Evolutionary conservation across 1,140 invertebrate genomes (phyloP), one percentile per base, ranked within the genome.

Genomic region (Drosophila parabipectinata): DNA sequence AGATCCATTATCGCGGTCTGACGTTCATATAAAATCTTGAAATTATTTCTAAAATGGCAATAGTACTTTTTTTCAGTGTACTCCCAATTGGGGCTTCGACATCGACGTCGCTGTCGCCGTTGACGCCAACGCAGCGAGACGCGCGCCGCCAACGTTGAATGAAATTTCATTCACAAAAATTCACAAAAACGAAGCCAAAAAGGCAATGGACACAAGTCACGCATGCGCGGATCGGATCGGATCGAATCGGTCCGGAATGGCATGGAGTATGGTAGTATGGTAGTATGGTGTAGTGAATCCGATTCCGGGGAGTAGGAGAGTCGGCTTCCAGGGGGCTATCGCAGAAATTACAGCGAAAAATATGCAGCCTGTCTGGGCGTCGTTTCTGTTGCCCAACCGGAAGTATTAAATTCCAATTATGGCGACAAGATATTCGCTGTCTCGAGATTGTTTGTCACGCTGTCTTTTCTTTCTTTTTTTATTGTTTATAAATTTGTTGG

Each of bases 131-230:
- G 79, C 68, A 64, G 59, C 66, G 63, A 54, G 73, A 77, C 62
- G 72, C 72, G 48, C 50, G 67, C 61, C 72, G 79, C 80, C 77
- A 87, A 81, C 78, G 71, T 79, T 87, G 69, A 88, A 88, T 88
- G 80, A 77, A 87, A 87, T 87, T 88, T 87, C 83, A 87, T 87
- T 87, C 83, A 87, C 83, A 87, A 87, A 87, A 88, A 87, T 87
- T 72, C 67, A 85, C 52, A 67, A 84, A 80, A 72, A 72, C 58
- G 56, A 66, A 79, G 63, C 62, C 73, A 81, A 81, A 82, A 88
- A 88, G 74, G 82, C 82, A 87, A 82, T 87, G 83, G 83, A 79
- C 83, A 87, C 78, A 81, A 87, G 83, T 88, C 82, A 88, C 79
- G 83, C 83, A 87, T 87, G 83, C 83, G 83, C 83, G 60, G 71